phyloP scores from a whole-genome alignment of 1,140 invertebrate species.

The Drosophila murphyi region DNA sequence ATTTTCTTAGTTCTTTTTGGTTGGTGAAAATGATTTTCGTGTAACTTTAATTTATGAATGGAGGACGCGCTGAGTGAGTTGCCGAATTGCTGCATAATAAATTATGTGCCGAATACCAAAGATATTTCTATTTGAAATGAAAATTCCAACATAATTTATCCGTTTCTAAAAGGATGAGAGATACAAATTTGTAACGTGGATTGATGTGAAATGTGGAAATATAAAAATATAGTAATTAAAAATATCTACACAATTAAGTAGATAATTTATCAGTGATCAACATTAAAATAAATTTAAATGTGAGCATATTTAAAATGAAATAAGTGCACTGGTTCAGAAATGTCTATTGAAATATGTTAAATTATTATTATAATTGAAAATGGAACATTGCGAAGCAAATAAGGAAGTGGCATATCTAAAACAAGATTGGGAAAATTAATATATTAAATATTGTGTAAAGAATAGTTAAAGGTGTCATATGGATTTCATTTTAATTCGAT shows the following conservation, averaged over 20 bases:
- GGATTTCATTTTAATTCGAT: not conserved
- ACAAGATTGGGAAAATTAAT: too few relatives aligned
- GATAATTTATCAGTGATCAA: not conserved
- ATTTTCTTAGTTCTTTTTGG: constrained; percentile 34
- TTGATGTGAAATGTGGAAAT: constrained; percentile 58
- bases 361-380: too few relatives aligned
- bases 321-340: too few relatives aligned
- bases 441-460: too few relatives aligned
- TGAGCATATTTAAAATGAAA: not conserved
- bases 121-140: constrained; percentile 52
- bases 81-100: constrained; percentile 57
- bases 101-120: constrained; percentile 63
- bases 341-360: too few relatives aligned
- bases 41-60: constrained; percentile 77
- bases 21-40: constrained; percentile 23
- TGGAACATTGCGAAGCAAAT: too few relatives aligned
- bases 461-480: not conserved
- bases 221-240: constrained; percentile 10
- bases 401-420: too few relatives aligned
- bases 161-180: constrained; percentile 54
- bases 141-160: constrained; percentile 64
- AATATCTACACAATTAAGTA: constrained; percentile 9
- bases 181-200: constrained; percentile 40
- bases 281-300: not conserved
- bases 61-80: constrained; percentile 57